These are phyloP conservation scores for Poliocrania exsul DNA, from an alignment of 2,797 vertebrate species.

Conservation along the genomic window DNA sequence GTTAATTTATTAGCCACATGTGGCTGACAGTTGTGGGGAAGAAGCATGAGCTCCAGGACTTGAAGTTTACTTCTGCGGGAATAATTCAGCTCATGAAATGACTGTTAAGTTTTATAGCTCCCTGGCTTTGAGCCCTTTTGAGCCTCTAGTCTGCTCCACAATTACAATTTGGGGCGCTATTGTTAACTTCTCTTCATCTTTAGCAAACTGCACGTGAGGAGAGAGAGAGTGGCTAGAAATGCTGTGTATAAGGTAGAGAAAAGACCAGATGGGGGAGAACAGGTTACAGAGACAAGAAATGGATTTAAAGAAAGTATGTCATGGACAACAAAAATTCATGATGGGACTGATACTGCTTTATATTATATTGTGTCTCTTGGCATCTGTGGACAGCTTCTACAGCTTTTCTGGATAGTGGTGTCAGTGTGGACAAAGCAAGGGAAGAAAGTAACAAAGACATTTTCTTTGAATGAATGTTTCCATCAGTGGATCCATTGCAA, in stretches of 20 bases:
- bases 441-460: not conserved
- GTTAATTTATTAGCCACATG: constrained; percentile 40
- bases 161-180: not conserved
- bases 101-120: constrained; percentile 1
- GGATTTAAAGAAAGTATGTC: not conserved
- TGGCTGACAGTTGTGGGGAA: constrained; percentile 45
- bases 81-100: not conserved
- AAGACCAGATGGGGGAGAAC: not conserved
- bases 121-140: not conserved
- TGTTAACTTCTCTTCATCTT: not conserved
- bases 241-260: not conserved
- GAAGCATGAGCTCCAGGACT: not conserved
- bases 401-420: not conserved
- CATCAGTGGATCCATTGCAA: not conserved
- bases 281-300: not conserved
- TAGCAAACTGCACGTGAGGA: not conserved
- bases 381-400: not conserved
- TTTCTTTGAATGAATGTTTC: not conserved
- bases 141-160: not conserved
- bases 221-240: not conserved
- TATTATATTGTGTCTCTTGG: not conserved
- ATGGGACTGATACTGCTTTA: not conserved
- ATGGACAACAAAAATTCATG: rapidly evolving
- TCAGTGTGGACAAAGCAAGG: not conserved
- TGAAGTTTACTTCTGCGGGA: not conserved